Evolutionary conservation across 2,888 invertebrate genomes (phyloP).

Genomic region (Caenorhabditis uteleia): DNA sequence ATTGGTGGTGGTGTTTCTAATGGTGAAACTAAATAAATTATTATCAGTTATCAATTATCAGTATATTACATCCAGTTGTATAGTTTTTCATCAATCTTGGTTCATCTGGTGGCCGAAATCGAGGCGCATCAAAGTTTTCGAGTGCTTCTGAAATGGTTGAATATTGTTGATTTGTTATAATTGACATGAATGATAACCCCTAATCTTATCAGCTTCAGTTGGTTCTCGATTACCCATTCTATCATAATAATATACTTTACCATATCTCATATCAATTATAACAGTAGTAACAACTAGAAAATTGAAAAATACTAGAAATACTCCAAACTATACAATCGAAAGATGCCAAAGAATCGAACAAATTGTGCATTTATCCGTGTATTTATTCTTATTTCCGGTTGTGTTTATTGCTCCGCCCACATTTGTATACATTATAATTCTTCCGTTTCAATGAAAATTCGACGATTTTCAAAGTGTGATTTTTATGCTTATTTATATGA

Average conservation of each 20-base stretch:
- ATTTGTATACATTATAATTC: too few species aligned
- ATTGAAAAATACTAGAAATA: constrained; percentile 17
- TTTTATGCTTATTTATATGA: too few species aligned
- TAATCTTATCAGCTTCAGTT: constrained; percentile 44
- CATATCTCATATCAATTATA: constrained; percentile 63
- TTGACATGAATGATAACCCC: constrained; percentile 21
- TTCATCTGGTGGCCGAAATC: constrained; percentile 51
- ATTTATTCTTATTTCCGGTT: too few species aligned
- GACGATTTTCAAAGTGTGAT: too few species aligned
- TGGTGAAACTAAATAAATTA: constrained; percentile 38
- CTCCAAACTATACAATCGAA: too few species aligned
- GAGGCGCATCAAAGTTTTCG: constrained; percentile 53
- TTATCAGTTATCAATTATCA: neutral
- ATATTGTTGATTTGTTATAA: neutral
- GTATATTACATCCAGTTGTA: constrained; percentile 23
- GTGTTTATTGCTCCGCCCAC: too few species aligned
- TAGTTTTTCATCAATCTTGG: constrained; percentile 44
- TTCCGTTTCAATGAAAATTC: too few species aligned
- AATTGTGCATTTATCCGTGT: too few species aligned
- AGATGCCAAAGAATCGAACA: too few species aligned
- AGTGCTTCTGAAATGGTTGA: constrained; percentile 31
- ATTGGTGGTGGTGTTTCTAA: constrained; percentile 41
- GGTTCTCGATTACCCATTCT: constrained; percentile 61
- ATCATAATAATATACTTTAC: constrained; percentile 65
- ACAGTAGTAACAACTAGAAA: constrained; percentile 17